phyloP scores from a whole-genome alignment of 2,113 vertebrate genomes.

The Chamaetylas fuelleborni region DNA sequence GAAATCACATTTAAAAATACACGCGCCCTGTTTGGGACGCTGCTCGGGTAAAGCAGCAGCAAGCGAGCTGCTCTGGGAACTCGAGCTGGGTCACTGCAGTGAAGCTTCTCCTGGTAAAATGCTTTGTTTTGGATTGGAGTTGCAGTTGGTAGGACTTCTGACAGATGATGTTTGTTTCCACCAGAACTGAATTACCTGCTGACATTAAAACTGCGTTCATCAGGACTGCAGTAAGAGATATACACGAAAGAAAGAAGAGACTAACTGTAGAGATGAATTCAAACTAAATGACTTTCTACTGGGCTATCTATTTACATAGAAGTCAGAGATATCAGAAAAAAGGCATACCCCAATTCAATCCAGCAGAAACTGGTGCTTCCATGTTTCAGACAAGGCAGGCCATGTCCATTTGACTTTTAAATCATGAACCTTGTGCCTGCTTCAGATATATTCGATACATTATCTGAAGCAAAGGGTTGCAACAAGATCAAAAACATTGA shows the following conservation, averaged over 20 bases:
- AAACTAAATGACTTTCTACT: not conserved
- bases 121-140: not conserved
- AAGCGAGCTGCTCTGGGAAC: not conserved
- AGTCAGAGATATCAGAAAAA: not conserved
- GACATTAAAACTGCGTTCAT: not conserved
- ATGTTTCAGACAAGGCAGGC: not conserved
- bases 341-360: not conserved
- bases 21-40: rapidly evolving
- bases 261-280: not conserved
- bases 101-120: not conserved
- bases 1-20: not conserved
- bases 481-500: not conserved
- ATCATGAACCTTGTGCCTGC: rapidly evolving
- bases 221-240: not conserved
- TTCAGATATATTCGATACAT: not conserved
- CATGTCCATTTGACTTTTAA: not conserved
- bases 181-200: not conserved
- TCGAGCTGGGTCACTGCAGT: not conserved
- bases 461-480: not conserved
- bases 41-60: not conserved
- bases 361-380: not conserved
- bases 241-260: not conserved
- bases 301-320: not conserved
- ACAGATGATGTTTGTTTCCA: not conserved
- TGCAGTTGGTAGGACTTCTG: not conserved